These are phyloP conservation scores for Sciaenops ocellatus DNA, from an alignment of 2,797 vertebrate species.

Conservation along the genomic window DNA sequence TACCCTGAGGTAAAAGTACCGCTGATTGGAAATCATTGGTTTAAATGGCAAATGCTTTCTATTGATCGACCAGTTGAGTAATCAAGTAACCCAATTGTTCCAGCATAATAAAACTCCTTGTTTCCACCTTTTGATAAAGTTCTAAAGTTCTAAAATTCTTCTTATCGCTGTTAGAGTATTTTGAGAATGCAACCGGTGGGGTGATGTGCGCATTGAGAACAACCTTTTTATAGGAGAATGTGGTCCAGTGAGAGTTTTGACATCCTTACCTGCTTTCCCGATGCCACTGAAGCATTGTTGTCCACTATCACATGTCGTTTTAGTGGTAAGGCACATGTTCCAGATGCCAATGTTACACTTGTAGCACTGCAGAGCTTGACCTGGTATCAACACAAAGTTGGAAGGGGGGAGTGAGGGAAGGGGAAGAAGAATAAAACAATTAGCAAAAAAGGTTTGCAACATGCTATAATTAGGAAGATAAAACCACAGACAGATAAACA, in stretches of 20 bases:
- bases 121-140: neutral
- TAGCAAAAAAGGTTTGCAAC: neutral
- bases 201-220: neutral
- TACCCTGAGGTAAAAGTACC: neutral
- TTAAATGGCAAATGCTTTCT: neutral
- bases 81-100: neutral
- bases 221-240: constrained; percentile 1
- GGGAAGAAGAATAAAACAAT: constrained; percentile 10
- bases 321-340: constrained; percentile 40
- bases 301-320: accelerated
- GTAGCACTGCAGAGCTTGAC: constrained; percentile 80
- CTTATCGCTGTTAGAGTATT: neutral
- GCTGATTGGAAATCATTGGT: neutral
- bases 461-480: neutral
- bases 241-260: neutral
- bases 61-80: neutral
- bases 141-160: too few relatives aligned
- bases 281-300: constrained; percentile 74
- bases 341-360: constrained; percentile 60
- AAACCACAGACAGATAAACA: neutral
- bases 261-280: constrained; percentile 74
- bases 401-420: neutral
- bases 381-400: constrained; percentile 55
- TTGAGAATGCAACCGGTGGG: neutral
- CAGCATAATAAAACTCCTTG: neutral